These are phyloP conservation scores for Falco peregrinus DNA, from an alignment of 2,797 vertebrate species.

Conservation along the genomic window DNA sequence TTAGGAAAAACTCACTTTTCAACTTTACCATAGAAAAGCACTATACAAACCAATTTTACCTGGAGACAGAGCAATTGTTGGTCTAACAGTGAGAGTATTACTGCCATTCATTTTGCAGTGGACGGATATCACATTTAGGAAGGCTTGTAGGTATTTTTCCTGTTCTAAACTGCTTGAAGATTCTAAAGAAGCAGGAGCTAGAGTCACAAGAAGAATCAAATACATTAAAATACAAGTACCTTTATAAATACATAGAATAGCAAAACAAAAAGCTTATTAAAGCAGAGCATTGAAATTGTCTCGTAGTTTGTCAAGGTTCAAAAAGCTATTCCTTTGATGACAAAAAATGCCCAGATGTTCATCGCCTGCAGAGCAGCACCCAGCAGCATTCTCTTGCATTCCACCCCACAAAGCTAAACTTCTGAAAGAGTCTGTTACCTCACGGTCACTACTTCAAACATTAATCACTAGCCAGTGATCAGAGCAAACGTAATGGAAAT, in stretches of 20 bases:
- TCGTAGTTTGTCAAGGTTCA: not conserved
- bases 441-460: not conserved
- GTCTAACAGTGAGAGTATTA: conserved; percentile 87
- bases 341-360: not conserved
- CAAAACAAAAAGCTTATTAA: not conserved
- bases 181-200: conserved; percentile 89
- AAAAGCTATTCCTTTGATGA: not conserved
- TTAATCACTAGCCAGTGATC: not conserved
- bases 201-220: conserved; percentile 4
- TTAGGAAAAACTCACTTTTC: not conserved
- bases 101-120: conserved; percentile 90
- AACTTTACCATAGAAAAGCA: not conserved
- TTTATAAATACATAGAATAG: not conserved
- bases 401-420: not conserved
- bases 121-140: conserved; percentile 90
- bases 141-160: conserved; percentile 96
- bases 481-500: not conserved
- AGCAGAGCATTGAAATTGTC: not conserved
- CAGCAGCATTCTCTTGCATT: not conserved
- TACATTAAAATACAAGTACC: not conserved
- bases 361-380: not conserved
- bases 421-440: not conserved
- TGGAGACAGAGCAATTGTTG: conserved; percentile 91
- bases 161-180: conserved; percentile 97
- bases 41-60: conserved; percentile 76